Evolutionary conservation across 2,797 vertebrate species (phyloP).

Genomic region (Enteromius treurensis): DNA sequence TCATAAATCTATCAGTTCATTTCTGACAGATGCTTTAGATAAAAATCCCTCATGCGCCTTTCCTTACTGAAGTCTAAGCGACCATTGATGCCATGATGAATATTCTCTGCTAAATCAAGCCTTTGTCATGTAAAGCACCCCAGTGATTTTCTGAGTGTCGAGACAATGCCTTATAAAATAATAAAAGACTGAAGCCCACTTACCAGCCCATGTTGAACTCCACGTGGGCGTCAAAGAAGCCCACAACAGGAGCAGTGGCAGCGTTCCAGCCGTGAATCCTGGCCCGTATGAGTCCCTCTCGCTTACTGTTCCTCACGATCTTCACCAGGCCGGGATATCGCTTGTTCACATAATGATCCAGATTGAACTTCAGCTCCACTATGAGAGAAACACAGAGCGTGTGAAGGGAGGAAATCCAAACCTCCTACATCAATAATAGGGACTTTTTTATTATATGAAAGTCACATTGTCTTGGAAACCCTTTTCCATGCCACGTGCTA

Average conservation of each 20-base stretch:
- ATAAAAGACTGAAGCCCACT: constrained; percentile 66
- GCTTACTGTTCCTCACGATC: constrained; percentile 90
- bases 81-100: constrained; percentile 19
- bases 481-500: background rate
- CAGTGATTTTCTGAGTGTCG: constrained; percentile 9
- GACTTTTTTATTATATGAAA: background rate
- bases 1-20: constrained; percentile 7
- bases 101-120: constrained; percentile 17
- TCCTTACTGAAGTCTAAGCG: background rate
- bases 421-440: constrained; percentile 2
- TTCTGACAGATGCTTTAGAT: constrained; percentile 16
- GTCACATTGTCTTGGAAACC: background rate
- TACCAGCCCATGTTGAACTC: constrained; percentile 96
- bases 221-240: constrained; percentile 97
- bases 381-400: constrained; percentile 52
- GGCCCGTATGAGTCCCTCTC: constrained; percentile 95
- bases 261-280: constrained; percentile 96
- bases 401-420: constrained; percentile 1
- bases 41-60: background rate
- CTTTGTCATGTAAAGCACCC: background rate
- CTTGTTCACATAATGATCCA: constrained; percentile 95
- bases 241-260: constrained; percentile 88
- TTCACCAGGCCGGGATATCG: constrained; percentile 95
- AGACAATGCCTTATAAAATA: constrained; percentile 35
- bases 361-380: constrained; percentile 95